A percentile compares a stretch with the other conserved stretches of the same genome.
Conservation (phyloP, 2,888 invertebrate genomes). For the Andrena chrysosceles region DNA sequence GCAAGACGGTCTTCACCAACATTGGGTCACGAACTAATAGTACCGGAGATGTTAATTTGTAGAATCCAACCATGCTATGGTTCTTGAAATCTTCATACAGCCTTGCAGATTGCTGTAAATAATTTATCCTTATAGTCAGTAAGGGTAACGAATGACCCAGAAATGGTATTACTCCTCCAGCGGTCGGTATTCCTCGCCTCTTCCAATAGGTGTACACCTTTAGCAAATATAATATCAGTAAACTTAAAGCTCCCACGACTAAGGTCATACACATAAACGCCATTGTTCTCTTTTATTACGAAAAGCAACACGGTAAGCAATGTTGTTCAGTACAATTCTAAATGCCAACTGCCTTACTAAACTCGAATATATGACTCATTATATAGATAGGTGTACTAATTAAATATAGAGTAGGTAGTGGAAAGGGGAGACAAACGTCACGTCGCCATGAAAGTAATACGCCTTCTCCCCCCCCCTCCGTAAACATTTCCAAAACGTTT, state of each 20-base stretch:
- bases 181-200: slow-evolving; percentile 58
- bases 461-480: no score
- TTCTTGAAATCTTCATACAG: slow-evolving; percentile 59
- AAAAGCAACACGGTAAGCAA: no score
- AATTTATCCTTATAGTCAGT: slow-evolving; percentile 32
- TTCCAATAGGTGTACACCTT: slow-evolving; percentile 59
- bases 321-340: neutral
- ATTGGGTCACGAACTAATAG: slow-evolving; percentile 71
- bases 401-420: no score
- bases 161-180: slow-evolving; percentile 55
- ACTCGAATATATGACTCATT: neutral
- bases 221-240: slow-evolving; percentile 21
- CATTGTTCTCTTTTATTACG: slow-evolving; percentile 19
- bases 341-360: neutral
- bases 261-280: neutral
- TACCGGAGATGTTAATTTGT: neutral
- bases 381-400: no score
- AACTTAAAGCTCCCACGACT: neutral
- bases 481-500: no score
- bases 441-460: no score
- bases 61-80: slow-evolving; percentile 74
- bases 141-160: slow-evolving; percentile 69
- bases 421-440: no score
- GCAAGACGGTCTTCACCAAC: slow-evolving; percentile 73
- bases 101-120: slow-evolving; percentile 20